Conservation (phyloP, 92 coral and sea anemone genomes). For the Blastomussa wellsi region DNA sequence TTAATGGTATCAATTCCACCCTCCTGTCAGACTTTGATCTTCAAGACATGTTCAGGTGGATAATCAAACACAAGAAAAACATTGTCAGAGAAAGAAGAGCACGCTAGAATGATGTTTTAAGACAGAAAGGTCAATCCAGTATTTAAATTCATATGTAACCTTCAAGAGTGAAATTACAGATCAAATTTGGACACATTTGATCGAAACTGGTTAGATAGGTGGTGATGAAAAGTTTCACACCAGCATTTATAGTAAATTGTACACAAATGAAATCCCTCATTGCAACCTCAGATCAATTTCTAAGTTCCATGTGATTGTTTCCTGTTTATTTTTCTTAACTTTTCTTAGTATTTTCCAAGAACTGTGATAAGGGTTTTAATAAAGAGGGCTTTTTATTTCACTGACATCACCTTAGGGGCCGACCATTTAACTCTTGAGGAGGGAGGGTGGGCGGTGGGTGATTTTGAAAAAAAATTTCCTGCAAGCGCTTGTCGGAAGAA, state of each 20-base stretch:
- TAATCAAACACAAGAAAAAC: slow-evolving; percentile 68
- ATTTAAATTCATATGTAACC: slow-evolving; percentile 20
- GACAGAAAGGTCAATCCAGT: slow-evolving; percentile 34
- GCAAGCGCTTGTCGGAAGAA: no score
- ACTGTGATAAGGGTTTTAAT: slow-evolving; percentile 12
- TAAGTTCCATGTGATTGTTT: slow-evolving; percentile 29
- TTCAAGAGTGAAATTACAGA: slow-evolving; percentile 12
- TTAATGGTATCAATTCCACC: slow-evolving; percentile 48
- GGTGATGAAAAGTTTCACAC: slow-evolving; percentile 11
- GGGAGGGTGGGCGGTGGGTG: no score
- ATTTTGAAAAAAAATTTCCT: no score
- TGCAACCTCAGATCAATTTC: slow-evolving; percentile 24
- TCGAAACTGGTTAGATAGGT: neutral
- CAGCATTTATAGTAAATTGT: slow-evolving; percentile 21
- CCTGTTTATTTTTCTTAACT: slow-evolving; percentile 30
- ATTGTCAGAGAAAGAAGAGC: slow-evolving; percentile 54
- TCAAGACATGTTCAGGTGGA: slow-evolving; percentile 71
- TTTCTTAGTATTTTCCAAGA: slow-evolving; percentile 18
- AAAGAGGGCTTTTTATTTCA: slow-evolving; percentile 11
- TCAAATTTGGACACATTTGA: slow-evolving; percentile 5
- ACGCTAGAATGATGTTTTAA: slow-evolving; percentile 38
- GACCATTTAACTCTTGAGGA: no score
- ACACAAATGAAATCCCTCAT: slow-evolving; percentile 26
- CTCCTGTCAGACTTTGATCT: slow-evolving; percentile 62
- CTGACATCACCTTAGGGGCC: slow-evolving; percentile 24